A percentile compares a stretch with the other conserved stretches of the same genome.
phyloP scores from a whole-genome alignment of 2,113 vertebrate species.

The Colinus virginianus region DNA sequence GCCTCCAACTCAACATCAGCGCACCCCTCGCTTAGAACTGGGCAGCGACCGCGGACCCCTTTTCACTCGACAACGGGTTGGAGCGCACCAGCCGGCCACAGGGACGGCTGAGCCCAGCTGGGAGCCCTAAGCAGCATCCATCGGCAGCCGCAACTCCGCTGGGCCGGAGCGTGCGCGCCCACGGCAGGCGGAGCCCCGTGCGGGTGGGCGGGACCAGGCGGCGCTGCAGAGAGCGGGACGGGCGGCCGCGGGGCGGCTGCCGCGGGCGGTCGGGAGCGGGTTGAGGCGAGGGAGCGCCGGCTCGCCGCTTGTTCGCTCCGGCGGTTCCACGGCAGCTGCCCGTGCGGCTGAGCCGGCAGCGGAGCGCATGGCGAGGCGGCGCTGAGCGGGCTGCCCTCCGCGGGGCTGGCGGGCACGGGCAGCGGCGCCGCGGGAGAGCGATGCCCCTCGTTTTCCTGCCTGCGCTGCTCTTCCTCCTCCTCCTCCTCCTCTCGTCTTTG shows the following conservation, averaged over 20 bases:
- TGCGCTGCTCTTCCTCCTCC: background rate
- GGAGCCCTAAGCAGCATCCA: background rate
- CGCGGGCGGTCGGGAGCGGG: background rate
- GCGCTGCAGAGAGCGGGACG: background rate
- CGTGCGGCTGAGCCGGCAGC: background rate
- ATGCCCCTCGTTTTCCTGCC: conserved; percentile 40
- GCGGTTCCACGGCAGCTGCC: background rate
- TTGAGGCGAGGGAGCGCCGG: background rate
- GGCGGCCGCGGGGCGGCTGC: background rate
- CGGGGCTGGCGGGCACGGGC: background rate
- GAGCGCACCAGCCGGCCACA: too few relatives aligned
- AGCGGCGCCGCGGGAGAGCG: conserved; percentile 24
- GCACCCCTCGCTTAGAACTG: background rate
- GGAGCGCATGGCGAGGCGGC: background rate
- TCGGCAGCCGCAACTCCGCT: background rate
- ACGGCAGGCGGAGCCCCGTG: background rate
- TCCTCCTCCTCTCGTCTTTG: background rate
- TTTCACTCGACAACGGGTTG: too few relatives aligned
- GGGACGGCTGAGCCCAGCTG: too few relatives aligned
- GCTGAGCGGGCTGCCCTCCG: conserved; percentile 27
- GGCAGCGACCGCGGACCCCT: background rate
- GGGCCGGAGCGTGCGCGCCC: background rate
- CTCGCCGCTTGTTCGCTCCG: background rate
- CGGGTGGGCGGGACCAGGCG: background rate
- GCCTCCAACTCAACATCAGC: background rate